Conservation (phyloP, 2,797 vertebrate species). For the Amblyopsis hoosieri region DNA sequence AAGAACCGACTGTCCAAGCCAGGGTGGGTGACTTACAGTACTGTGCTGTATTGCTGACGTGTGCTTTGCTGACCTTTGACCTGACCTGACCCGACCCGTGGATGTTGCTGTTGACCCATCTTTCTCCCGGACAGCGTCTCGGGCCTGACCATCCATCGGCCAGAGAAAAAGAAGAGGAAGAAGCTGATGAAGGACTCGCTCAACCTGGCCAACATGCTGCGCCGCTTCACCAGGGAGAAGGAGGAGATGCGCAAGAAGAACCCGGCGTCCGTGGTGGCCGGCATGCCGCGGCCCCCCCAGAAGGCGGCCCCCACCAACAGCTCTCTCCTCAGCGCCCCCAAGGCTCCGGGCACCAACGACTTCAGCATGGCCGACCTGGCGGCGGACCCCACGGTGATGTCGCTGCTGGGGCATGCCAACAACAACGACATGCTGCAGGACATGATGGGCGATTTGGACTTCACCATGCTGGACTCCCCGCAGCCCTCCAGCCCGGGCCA, state of each 20-base stretch:
- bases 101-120: neutral
- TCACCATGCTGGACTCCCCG: conserved; percentile 89
- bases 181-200: conserved; percentile 93
- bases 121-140: conserved; percentile 77
- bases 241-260: conserved; percentile 89
- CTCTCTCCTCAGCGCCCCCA: conserved; percentile 57
- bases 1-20: conserved; percentile 90
- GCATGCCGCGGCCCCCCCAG: conserved; percentile 42
- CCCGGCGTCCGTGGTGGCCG: neutral
- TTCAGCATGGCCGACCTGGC: conserved; percentile 67
- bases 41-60: neutral
- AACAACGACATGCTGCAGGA: conserved; percentile 91
- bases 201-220: conserved; percentile 92
- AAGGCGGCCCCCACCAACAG: conserved; percentile 66
- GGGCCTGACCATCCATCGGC: conserved; percentile 88
- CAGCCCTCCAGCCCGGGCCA: conserved; percentile 87
- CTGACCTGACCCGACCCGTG: neutral
- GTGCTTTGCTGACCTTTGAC: neutral
- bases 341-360: conserved; percentile 58
- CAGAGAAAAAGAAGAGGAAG: conserved; percentile 98
- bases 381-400: conserved; percentile 87
- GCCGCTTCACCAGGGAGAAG: conserved; percentile 94
- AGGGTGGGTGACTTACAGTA: conserved; percentile 74
- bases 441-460: conserved; percentile 94
- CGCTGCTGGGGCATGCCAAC: conserved; percentile 88